A percentile compares a stretch with the other conserved stretches of the same genome.
Evolutionary conservation across 2,888 invertebrate species (phyloP).

Genomic region (Euclidia mi): DNA sequence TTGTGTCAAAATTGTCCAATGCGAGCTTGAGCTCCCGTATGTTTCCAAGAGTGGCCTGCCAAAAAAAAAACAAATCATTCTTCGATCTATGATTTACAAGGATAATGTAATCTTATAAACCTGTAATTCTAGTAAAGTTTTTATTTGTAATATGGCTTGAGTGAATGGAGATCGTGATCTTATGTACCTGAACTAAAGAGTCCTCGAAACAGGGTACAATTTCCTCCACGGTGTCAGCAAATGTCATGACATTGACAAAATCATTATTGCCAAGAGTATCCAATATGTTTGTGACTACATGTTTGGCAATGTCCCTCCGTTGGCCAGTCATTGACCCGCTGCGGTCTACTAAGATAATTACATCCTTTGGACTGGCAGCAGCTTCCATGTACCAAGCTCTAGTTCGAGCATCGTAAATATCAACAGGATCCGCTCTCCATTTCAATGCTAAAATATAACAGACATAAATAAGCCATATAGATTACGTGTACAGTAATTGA

Average conservation of each 20-base stretch:
- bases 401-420: slow-evolving; percentile 98
- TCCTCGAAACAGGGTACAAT: slow-evolving; percentile 97
- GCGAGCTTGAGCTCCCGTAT: slow-evolving; percentile 95
- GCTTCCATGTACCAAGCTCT: slow-evolving; percentile 99
- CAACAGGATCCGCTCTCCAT: slow-evolving; percentile 95
- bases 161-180: too few species aligned
- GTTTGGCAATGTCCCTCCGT: slow-evolving; percentile 96
- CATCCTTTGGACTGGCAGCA: slow-evolving; percentile 99
- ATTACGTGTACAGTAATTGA: too few species aligned
- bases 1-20: slow-evolving; percentile 94
- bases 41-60: slow-evolving; percentile 96
- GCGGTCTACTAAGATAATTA: slow-evolving; percentile 95
- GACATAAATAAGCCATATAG: background rate
- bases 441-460: slow-evolving; percentile 90
- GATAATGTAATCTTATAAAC: background rate
- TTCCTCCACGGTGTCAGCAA: slow-evolving; percentile 94
- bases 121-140: too few species aligned
- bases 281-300: slow-evolving; percentile 96
- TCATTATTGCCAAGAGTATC: slow-evolving; percentile 99
- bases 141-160: too few species aligned
- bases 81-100: background rate
- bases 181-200: slow-evolving; percentile 97
- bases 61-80: too few species aligned
- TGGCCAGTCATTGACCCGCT: slow-evolving; percentile 98
- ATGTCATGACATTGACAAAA: slow-evolving; percentile 98